Percentiles rank a stretch among this genome's conserved stretches.
Evolutionary conservation across 2,113 vertebrate species (phyloP).

Genomic region (Gnathonemus echidnorhynchus): DNA sequence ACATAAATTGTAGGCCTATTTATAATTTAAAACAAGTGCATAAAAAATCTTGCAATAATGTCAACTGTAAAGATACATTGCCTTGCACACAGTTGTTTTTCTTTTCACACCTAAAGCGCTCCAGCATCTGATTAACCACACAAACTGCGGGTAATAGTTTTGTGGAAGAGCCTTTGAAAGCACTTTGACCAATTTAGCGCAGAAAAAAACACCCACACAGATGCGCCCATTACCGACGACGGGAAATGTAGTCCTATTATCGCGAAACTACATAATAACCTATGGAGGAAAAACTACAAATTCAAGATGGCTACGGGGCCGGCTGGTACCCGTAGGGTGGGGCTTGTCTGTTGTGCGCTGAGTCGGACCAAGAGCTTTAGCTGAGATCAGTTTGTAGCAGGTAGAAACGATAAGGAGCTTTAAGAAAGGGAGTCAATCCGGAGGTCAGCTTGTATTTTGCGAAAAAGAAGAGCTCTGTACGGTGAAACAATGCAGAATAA

Average conservation of each 20-base stretch:
- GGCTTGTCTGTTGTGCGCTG: conserved; percentile 30
- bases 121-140: not conserved
- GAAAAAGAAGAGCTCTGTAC: not conserved
- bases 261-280: not conserved
- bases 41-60: not conserved
- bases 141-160: not conserved
- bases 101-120: not conserved
- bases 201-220: not conserved
- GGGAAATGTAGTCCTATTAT: conserved; percentile 45
- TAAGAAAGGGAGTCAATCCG: not conserved
- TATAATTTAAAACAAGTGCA: not conserved
- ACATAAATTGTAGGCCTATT: not conserved
- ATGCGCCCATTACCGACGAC: conserved; percentile 11
- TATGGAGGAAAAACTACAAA: conserved; percentile 45
- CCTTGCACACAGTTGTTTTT: not conserved
- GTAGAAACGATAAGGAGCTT: conserved; percentile 40
- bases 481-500: not conserved
- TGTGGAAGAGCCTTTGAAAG: not conserved
- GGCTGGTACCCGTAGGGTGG: conserved; percentile 37
- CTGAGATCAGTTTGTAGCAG: conserved; percentile 39
- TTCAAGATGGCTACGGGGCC: conserved; percentile 38
- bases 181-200: not conserved
- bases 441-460: not conserved
- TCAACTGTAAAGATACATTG: not conserved
- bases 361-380: not conserved